phyloP scores from a whole-genome alignment of 2,888 invertebrate species.

The Protodeltote pygarga region DNA sequence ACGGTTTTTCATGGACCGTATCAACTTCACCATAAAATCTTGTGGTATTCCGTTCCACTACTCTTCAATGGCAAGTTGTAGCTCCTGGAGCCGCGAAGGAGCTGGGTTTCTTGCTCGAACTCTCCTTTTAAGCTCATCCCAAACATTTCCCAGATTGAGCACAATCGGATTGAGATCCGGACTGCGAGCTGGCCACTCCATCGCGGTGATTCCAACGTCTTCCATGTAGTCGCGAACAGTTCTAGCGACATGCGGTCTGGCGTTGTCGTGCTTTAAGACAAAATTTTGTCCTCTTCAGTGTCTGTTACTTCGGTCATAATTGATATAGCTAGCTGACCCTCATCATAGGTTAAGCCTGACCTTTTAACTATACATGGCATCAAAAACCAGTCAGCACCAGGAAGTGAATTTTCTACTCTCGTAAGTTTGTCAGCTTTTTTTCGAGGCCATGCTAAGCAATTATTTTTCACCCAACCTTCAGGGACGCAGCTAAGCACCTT shows the following conservation, averaged over 20 bases:
- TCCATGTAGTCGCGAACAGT: too few species aligned
- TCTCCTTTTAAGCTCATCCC: slow-evolving; percentile 30
- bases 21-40: slow-evolving; percentile 1
- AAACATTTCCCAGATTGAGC: too few species aligned
- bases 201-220: slow-evolving; percentile 5
- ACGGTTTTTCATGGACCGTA: slow-evolving; percentile 12
- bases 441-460: slow-evolving; percentile 4
- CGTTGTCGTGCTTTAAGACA: too few species aligned
- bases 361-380: too few species aligned
- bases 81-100: slow-evolving; percentile 2
- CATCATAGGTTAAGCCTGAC: too few species aligned
- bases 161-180: slow-evolving; percentile 41
- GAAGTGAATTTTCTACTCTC: slow-evolving; percentile 1
- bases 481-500: slow-evolving; percentile 5
- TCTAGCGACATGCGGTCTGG: too few species aligned
- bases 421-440: slow-evolving; percentile 4
- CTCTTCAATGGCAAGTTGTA: slow-evolving; percentile 9
- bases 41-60: slow-evolving; percentile 8
- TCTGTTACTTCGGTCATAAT: too few species aligned
- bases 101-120: slow-evolving; percentile 21
- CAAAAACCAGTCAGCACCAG: too few species aligned
- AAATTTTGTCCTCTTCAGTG: too few species aligned
- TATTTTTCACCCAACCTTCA: slow-evolving; percentile 4
- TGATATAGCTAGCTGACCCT: too few species aligned
- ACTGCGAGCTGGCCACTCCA: slow-evolving; percentile 46